phyloP scores from a whole-genome alignment of 2,797 vertebrate genomes.

The Hippopotamyrus pictus region DNA sequence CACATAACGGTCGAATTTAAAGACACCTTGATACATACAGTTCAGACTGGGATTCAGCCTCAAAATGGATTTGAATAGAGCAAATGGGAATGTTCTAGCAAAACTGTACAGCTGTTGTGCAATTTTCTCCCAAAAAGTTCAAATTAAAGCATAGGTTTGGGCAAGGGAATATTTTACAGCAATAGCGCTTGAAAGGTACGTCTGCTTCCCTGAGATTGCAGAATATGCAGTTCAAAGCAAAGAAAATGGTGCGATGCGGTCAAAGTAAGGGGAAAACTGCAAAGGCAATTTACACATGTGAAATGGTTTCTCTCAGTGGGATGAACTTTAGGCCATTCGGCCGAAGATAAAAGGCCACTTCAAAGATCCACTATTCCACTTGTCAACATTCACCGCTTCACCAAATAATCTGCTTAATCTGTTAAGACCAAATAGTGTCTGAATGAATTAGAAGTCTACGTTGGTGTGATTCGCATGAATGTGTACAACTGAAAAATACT shows the following conservation, averaged over 20 bases:
- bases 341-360: conserved; percentile 11
- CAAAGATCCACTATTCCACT: background rate
- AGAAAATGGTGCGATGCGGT: background rate
- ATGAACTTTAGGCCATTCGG: conserved; percentile 14
- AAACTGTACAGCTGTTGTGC: background rate
- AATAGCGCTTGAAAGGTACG: background rate
- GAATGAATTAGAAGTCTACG: background rate
- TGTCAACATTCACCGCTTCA: background rate
- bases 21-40: background rate
- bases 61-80: conserved; percentile 4
- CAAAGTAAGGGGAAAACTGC: background rate
- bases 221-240: conserved; percentile 9
- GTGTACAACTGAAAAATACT: background rate
- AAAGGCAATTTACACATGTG: conserved; percentile 3
- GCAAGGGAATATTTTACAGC: background rate
- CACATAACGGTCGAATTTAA: background rate
- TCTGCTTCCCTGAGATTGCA: background rate
- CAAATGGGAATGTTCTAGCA: background rate
- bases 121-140: background rate
- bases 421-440: background rate
- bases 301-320: background rate
- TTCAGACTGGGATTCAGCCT: background rate
- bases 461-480: background rate
- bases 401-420: conserved; percentile 20
- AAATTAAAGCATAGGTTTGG: background rate